These are phyloP conservation scores for Prionace glauca DNA, from an alignment of 2,797 vertebrate genomes.

Conservation along the genomic window DNA sequence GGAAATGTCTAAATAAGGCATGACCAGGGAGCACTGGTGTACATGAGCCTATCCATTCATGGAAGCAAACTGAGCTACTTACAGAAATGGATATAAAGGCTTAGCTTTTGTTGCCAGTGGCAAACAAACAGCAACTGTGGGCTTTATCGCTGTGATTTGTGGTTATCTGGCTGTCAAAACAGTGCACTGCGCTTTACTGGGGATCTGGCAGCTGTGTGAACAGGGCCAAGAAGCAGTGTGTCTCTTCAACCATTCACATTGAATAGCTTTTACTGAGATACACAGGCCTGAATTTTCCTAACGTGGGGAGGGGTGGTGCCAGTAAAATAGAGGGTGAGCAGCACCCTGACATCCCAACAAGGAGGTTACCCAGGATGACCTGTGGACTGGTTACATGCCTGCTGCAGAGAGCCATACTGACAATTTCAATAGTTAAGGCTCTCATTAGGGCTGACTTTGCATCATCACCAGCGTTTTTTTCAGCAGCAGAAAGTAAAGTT, in stretches of 20 bases:
- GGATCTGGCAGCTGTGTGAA: background rate
- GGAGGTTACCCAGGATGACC: no score
- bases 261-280: background rate
- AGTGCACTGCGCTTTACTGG: background rate
- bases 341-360: no score
- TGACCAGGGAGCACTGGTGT: background rate
- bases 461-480: no score
- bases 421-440: no score
- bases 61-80: background rate
- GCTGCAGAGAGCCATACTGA: no score
- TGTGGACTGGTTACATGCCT: no score
- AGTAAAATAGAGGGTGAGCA: no score
- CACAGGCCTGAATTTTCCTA: background rate
- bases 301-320: no score
- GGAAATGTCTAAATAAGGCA: background rate
- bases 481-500: no score
- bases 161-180: background rate
- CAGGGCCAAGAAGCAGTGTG: background rate
- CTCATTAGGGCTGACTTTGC: no score
- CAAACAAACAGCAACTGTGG: background rate
- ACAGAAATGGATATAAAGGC: background rate
- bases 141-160: background rate
- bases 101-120: no score
- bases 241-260: background rate
- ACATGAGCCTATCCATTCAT: background rate